Percentiles rank a stretch among this genome's conserved stretches.
These are phyloP conservation scores for Drosophila saltans DNA, from an alignment of 1,140 invertebrate species.

Conservation along the genomic window DNA sequence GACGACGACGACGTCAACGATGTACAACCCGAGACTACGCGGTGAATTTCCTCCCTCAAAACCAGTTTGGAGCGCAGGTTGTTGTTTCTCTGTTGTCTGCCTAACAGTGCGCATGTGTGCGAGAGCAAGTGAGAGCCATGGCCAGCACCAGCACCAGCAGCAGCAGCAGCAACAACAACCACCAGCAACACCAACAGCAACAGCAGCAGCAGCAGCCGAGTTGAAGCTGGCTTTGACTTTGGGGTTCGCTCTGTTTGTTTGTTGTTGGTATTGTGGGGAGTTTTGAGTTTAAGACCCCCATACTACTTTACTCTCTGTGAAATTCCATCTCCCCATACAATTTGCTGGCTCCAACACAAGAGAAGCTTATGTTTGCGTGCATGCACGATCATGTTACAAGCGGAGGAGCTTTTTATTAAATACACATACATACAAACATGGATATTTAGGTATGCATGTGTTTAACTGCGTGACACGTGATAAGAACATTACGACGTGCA, in stretches of 20 bases:
- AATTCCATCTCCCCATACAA: background rate
- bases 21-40: background rate
- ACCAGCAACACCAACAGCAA: slow-evolving; percentile 4
- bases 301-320: background rate
- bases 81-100: slow-evolving; percentile 14
- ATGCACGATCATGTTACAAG: slow-evolving; percentile 20
- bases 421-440: background rate
- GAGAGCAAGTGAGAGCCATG: slow-evolving; percentile 38
- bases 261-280: slow-evolving; percentile 12
- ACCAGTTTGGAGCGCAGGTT: slow-evolving; percentile 78
- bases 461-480: background rate
- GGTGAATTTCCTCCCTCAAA: slow-evolving; percentile 72
- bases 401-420: slow-evolving; percentile 4
- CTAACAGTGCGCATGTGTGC: slow-evolving; percentile 61
- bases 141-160: slow-evolving; percentile 48
- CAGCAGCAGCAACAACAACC: slow-evolving; percentile 3
- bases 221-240: slow-evolving; percentile 8
- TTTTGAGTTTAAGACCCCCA: background rate
- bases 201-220: slow-evolving; percentile 21
- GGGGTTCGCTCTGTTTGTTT: slow-evolving; percentile 10
- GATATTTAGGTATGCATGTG: no score
- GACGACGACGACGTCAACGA: background rate
- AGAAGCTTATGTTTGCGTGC: slow-evolving; percentile 19
- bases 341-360: background rate
- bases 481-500: background rate